Evolutionary conservation across 2,888 invertebrate species (phyloP).

Genomic region (Lasius platythorax): DNA sequence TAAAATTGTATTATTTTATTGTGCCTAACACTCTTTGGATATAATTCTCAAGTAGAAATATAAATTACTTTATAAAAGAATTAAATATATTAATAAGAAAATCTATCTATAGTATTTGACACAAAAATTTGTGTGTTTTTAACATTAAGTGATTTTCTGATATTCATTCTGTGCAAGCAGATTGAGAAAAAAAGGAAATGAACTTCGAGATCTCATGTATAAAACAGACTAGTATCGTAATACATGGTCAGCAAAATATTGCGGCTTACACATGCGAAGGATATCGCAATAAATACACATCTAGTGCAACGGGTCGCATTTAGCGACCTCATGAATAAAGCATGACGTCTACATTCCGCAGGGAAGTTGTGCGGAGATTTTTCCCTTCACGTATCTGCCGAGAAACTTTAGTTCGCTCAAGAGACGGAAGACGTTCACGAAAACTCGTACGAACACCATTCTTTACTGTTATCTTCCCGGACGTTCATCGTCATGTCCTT

Average conservation of each 20-base stretch:
- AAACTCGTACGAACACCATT: slow-evolving; percentile 34
- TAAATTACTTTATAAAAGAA: no score
- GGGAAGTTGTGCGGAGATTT: slow-evolving; percentile 69
- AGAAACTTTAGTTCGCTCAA: slow-evolving; percentile 53
- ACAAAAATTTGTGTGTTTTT: no score
- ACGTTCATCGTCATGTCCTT: slow-evolving; percentile 53
- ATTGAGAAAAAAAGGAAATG: background rate
- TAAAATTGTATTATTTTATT: background rate
- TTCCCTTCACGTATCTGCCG: slow-evolving; percentile 67
- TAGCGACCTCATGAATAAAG: slow-evolving; percentile 79
- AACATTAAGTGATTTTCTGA: no score
- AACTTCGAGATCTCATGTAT: background rate
- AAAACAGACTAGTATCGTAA: slow-evolving; percentile 25
- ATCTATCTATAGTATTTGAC: no score
- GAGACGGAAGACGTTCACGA: slow-evolving; percentile 33
- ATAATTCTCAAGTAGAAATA: no score
- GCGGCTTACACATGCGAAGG: slow-evolving; percentile 51
- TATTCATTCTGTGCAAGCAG: background rate
- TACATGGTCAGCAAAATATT: slow-evolving; percentile 64
- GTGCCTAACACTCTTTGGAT: no score
- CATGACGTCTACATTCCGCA: slow-evolving; percentile 67
- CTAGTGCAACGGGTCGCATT: slow-evolving; percentile 72
- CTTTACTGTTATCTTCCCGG: slow-evolving; percentile 36
- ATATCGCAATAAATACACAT: slow-evolving; percentile 72
- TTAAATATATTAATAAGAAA: no score